These are phyloP conservation scores for Ibidorhyncha struthersii DNA, from an alignment of 2,113 vertebrate species.

Conservation along the genomic window DNA sequence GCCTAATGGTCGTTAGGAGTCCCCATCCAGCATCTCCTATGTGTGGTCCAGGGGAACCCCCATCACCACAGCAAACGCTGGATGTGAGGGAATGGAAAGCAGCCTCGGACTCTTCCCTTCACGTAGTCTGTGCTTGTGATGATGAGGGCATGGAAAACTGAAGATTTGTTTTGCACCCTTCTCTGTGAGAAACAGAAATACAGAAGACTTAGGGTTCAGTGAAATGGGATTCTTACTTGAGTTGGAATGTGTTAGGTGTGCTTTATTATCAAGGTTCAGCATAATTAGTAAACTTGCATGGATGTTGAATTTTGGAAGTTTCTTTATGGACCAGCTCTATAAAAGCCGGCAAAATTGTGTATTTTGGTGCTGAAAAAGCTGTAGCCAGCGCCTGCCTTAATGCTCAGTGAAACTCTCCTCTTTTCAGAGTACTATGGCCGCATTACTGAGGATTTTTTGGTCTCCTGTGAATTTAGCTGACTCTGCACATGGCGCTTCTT, in stretches of 20 bases:
- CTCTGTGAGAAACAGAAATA: too few relatives aligned
- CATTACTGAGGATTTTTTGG: not conserved
- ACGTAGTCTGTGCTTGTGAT: fast-evolving
- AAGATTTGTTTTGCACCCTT: not conserved
- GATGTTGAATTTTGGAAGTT: not conserved
- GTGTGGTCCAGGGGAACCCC: too few relatives aligned
- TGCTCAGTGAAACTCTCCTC: not conserved
- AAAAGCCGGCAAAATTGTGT: not conserved
- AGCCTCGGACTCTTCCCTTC: fast-evolving
- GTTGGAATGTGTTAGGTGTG: too few relatives aligned
- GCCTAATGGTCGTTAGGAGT: fast-evolving
- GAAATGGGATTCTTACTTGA: not conserved
- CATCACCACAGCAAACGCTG: fast-evolving
- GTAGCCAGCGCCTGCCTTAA: not conserved
- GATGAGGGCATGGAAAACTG: fast-evolving
- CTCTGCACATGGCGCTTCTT: not conserved
- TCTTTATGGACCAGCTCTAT: not conserved
- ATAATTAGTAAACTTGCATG: too few relatives aligned
- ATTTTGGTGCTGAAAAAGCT: not conserved
- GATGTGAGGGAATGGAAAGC: fast-evolving
- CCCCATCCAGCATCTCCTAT: fast-evolving
- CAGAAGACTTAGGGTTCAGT: fast-evolving
- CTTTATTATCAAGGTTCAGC: not conserved
- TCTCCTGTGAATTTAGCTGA: not conserved
- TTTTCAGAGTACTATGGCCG: not conserved